Percentiles rank a stretch among this genome's conserved stretches.
Evolutionary conservation across 2,797 vertebrate genomes (phyloP).

Genomic region (Sphaeramia orbicularis): DNA sequence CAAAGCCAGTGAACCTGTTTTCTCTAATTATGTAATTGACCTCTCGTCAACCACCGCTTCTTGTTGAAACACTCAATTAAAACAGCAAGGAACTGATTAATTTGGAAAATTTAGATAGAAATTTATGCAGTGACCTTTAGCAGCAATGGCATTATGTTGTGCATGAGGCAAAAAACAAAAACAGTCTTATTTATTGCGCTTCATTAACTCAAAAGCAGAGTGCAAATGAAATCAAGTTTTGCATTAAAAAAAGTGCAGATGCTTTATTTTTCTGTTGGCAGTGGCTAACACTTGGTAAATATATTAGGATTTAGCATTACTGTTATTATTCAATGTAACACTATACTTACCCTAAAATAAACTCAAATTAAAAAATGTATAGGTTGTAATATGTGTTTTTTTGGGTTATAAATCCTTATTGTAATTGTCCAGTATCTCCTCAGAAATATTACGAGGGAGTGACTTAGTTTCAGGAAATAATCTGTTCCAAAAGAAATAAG

Average conservation of each 20-base stretch:
- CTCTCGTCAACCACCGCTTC: slow-evolving; percentile 38
- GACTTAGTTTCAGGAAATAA: too few relatives aligned
- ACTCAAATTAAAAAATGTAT: too few relatives aligned
- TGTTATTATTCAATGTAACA: not conserved
- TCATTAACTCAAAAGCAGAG: slow-evolving; percentile 7
- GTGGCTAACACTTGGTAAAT: not conserved
- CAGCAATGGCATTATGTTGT: slow-evolving; percentile 11
- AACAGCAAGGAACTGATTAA: slow-evolving; percentile 43
- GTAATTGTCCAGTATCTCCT: too few relatives aligned
- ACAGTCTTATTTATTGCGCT: slow-evolving; percentile 20
- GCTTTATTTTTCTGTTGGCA: not conserved
- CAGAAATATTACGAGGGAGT: too few relatives aligned
- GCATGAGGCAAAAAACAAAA: slow-evolving; percentile 28
- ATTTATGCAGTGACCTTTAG: slow-evolving; percentile 45
- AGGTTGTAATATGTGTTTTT: too few relatives aligned
- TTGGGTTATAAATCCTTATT: too few relatives aligned
- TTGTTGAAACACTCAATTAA: slow-evolving; percentile 53
- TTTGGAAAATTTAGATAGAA: slow-evolving; percentile 38
- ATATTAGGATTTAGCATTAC: not conserved
- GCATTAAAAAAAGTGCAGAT: slow-evolving; percentile 12
- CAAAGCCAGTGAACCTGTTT: slow-evolving; percentile 56
- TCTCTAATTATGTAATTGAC: slow-evolving; percentile 72
- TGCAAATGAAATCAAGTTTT: slow-evolving; percentile 18
- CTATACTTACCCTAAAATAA: not conserved
- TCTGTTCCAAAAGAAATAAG: too few relatives aligned